A percentile compares a stretch with the other conserved stretches of the same genome.
These are phyloP conservation scores for Telenomus remus DNA, from an alignment of 1,140 invertebrate species.

Conservation along the genomic window DNA sequence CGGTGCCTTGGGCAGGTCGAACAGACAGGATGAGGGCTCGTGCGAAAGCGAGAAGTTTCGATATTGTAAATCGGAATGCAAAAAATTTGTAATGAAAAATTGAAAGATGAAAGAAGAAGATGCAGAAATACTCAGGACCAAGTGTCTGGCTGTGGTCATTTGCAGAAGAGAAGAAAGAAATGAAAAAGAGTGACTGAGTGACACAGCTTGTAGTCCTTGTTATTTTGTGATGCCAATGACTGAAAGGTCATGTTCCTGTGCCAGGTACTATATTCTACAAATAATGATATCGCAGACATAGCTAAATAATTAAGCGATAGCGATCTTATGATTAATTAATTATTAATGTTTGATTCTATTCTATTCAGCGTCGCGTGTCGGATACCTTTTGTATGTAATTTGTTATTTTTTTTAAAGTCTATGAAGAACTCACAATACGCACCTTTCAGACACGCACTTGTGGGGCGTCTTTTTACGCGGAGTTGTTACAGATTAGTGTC, in stretches of 20 bases:
- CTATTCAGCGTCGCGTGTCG: conserved; percentile 60
- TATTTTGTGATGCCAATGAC: conserved; percentile 76
- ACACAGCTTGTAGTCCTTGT: conserved; percentile 74
- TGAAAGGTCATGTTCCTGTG: conserved; percentile 76
- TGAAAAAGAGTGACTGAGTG: conserved; percentile 61
- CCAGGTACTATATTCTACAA: conserved; percentile 76
- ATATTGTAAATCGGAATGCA: conserved; percentile 20
- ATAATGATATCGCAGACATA: conserved; percentile 70
- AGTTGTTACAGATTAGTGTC: conserved; percentile 48
- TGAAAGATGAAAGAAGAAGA: conserved; percentile 47
- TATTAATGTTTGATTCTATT: conserved; percentile 59
- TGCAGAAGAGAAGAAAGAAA: conserved; percentile 24
- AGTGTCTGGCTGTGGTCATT: conserved; percentile 73
- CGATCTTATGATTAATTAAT: conserved; percentile 48
- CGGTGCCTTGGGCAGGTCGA: conserved; percentile 53
- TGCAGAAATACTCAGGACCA: conserved; percentile 76
- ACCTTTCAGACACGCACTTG: conserved; percentile 23
- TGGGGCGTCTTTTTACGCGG: conserved; percentile 35
- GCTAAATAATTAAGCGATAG: conserved; percentile 60
- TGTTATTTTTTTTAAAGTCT: conserved; percentile 77
- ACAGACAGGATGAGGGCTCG: conserved; percentile 34
- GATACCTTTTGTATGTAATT: conserved; percentile 71
- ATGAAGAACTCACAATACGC: conserved; percentile 60
- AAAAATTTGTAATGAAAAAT: conserved; percentile 38
- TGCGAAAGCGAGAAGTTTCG: conserved; percentile 12